phyloP scores from a whole-genome alignment of 2,888 invertebrate species.

The Sphaeridia pumilis region DNA sequence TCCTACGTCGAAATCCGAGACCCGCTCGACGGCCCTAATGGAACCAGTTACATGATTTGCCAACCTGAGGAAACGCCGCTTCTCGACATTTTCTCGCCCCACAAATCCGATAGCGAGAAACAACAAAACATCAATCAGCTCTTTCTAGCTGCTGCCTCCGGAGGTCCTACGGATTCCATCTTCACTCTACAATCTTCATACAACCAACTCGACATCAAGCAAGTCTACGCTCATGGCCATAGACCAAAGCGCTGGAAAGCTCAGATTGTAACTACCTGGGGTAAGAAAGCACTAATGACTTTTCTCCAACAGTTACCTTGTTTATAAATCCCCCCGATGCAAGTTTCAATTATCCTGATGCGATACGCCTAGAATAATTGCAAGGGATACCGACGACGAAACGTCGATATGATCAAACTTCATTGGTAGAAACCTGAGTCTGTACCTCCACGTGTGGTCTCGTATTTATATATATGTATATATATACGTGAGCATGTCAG shows the following conservation, averaged over 20 bases:
- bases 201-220: slow-evolving; percentile 32
- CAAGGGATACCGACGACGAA: too few relatives aligned
- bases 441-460: too few relatives aligned
- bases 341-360: too few relatives aligned
- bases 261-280: slow-evolving; percentile 24
- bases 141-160: slow-evolving; percentile 3
- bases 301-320: neutral
- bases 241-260: slow-evolving; percentile 29
- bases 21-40: slow-evolving; percentile 29
- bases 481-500: too few relatives aligned
- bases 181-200: slow-evolving; percentile 31
- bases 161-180: slow-evolving; percentile 13
- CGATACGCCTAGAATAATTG: too few relatives aligned
- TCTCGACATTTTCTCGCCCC: slow-evolving; percentile 9
- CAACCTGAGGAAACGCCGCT: slow-evolving; percentile 20
- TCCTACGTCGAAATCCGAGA: slow-evolving; percentile 31
- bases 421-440: too few relatives aligned
- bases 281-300: slow-evolving; percentile 16
- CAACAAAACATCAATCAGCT: slow-evolving; percentile 13
- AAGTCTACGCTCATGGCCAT: slow-evolving; percentile 27
- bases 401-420: too few relatives aligned
- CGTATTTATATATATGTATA: too few relatives aligned
- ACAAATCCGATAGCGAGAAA: slow-evolving; percentile 8
- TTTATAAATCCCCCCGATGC: neutral
- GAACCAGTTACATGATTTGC: slow-evolving; percentile 29